These are phyloP conservation scores for Peromyscus attwateri DNA, from an alignment of 2,797 vertebrate genomes.

Conservation along the genomic window DNA sequence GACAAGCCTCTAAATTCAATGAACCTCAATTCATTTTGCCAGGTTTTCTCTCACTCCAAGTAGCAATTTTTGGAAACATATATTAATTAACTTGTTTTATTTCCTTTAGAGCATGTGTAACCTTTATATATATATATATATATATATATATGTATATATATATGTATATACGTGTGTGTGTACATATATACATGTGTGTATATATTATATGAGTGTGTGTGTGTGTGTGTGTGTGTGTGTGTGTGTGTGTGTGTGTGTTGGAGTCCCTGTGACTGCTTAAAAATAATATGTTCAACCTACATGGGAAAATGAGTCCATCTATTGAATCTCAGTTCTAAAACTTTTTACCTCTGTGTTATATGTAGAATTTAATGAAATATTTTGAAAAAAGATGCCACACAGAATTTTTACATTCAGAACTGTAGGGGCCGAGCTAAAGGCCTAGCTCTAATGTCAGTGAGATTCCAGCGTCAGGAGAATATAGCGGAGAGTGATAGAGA, in stretches of 20 bases:
- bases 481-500: neutral
- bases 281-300: neutral
- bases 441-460: neutral
- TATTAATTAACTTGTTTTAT: neutral
- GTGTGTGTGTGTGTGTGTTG: neutral
- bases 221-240: too few species aligned
- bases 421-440: accelerated
- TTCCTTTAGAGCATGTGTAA: neutral
- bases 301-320: neutral
- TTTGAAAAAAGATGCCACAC: neutral
- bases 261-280: neutral
- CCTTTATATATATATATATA: too few species aligned
- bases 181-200: too few species aligned
- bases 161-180: too few species aligned
- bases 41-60: neutral
- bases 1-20: neutral
- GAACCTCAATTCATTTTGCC: neutral
- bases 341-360: neutral
- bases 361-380: neutral
- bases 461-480: neutral
- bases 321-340: neutral
- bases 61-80: neutral
- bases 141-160: too few species aligned
- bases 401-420: neutral
- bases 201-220: too few species aligned